Percentiles rank a stretch among this genome's conserved stretches.
Conservation (phyloP, 2,113 vertebrate species). For the sheep (Ovis aries) region ARS-UI_Ramb_v3.0 NC_056068.1:25432501-25433000, state of each 20-base stretch:
- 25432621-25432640: neutral
- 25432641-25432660: neutral
- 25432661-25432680: neutral
- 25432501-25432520: neutral
- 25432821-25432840: neutral
- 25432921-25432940: slow-evolving; percentile 21
- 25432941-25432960: neutral
- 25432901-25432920: neutral
- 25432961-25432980: slow-evolving; percentile 5
- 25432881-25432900: neutral
- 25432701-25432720: too few relatives aligned
- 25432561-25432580: neutral
- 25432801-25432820: neutral
- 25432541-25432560: neutral
- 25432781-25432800: neutral
- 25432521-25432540: neutral
- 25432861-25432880: neutral
- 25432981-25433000: neutral
- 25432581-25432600: neutral
- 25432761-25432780: neutral
- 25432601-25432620: neutral
- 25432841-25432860: rapidly evolving
- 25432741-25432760: neutral
- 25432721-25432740: too few relatives aligned
- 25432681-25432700: neutral